Evolutionary conservation across 2,888 invertebrate genomes (phyloP).

Genomic region (Gymnoscelis rufifasciata): DNA sequence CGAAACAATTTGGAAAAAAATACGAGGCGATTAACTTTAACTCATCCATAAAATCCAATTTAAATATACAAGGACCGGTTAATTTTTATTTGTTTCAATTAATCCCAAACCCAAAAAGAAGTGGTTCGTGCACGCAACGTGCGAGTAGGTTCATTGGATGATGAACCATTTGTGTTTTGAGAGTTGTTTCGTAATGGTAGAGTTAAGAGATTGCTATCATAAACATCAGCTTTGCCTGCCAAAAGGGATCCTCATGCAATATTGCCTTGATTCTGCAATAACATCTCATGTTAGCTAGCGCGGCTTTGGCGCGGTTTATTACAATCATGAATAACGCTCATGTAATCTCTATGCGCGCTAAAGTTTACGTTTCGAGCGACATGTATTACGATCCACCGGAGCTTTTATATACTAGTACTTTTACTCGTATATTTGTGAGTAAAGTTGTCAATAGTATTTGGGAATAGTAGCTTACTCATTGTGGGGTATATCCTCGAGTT

Average conservation of each 20-base stretch:
- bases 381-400: too few relatives aligned
- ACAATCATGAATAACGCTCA: conserved; percentile 7
- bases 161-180: conserved; percentile 4
- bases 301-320: conserved; percentile 12
- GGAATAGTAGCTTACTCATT: conserved; percentile 87
- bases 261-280: conserved; percentile 21
- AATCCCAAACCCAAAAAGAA: too few relatives aligned
- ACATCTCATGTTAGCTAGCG: conserved; percentile 16
- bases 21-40: too few relatives aligned
- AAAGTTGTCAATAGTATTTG: neutral
- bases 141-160: too few relatives aligned
- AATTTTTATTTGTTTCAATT: too few relatives aligned
- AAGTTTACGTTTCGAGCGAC: conserved; percentile 3
- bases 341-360: conserved; percentile 6
- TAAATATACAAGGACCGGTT: too few relatives aligned
- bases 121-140: too few relatives aligned
- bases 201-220: conserved; percentile 18
- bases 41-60: too few relatives aligned
- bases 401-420: too few relatives aligned
- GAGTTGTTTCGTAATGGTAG: conserved; percentile 12
- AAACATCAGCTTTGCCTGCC: conserved; percentile 15
- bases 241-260: conserved; percentile 16
- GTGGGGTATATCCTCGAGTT: conserved; percentile 93
- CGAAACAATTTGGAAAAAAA: neutral
- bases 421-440: neutral